Evolutionary conservation across 2,888 invertebrate species (phyloP).

Genomic region (Hemicrepidius hirtus): DNA sequence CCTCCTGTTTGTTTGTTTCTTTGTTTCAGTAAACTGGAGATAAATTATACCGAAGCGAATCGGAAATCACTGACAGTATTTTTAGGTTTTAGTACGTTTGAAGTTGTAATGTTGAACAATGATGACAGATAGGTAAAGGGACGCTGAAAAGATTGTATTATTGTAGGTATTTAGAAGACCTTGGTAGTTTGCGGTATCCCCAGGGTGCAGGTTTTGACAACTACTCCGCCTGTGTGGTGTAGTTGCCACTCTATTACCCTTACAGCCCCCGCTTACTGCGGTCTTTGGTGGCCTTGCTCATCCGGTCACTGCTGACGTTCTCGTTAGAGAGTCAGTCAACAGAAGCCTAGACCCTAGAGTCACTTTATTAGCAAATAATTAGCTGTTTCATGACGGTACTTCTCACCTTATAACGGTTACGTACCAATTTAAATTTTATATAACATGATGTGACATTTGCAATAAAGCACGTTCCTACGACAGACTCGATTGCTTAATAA

Average conservation of each 20-base stretch:
- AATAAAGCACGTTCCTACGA: too few relatives aligned
- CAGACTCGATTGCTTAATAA: too few relatives aligned
- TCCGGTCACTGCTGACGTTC: slow-evolving; percentile 45
- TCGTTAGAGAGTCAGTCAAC: slow-evolving; percentile 38
- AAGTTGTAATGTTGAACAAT: neutral
- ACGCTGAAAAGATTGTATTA: neutral
- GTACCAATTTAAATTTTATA: slow-evolving; percentile 10
- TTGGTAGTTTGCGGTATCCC: slow-evolving; percentile 61
- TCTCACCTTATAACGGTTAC: slow-evolving; percentile 8
- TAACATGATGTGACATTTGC: neutral
- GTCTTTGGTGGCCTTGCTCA: slow-evolving; percentile 41
- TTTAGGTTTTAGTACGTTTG: neutral
- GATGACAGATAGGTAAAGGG: slow-evolving; percentile 8
- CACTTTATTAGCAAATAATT: slow-evolving; percentile 27
- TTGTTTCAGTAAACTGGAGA: slow-evolving; percentile 21
- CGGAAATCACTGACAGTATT: slow-evolving; percentile 19
- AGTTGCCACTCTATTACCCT: slow-evolving; percentile 46
- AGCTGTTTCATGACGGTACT: neutral
- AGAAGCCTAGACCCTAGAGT: slow-evolving; percentile 4
- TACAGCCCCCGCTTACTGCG: slow-evolving; percentile 27
- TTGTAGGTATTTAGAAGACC: slow-evolving; percentile 34
- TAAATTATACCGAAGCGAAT: slow-evolving; percentile 13
- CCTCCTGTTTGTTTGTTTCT: slow-evolving; percentile 22
- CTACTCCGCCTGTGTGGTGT: slow-evolving; percentile 58
- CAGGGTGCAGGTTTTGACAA: slow-evolving; percentile 62